Evolutionary conservation across 2,113 vertebrate species (phyloP), one percentile per base, ranked within the genome.

Genomic region (Corvus cornix): DNA sequence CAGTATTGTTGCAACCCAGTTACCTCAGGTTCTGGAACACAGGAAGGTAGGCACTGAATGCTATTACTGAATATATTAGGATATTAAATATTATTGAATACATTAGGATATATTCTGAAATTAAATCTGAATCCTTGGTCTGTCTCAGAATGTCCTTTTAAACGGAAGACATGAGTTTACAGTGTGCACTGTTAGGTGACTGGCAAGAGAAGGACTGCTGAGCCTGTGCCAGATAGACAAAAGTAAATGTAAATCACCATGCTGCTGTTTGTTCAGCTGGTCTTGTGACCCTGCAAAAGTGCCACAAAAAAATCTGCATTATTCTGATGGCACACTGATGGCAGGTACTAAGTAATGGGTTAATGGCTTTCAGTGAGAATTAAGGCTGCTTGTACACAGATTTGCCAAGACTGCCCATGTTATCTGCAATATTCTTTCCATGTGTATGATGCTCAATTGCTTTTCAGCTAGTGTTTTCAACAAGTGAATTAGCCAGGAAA

Each of bases 171-270:
- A 2, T 19, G 6, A 23, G 4, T 28, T 95, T 56, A 30, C 7
- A 37, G 3, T 39, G 10, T 69, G 15, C 2, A 2, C 7, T 59
- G 2, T 59, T 43, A 9, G 2, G 4, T 64, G 24, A 7, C 49
- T 74, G 75, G 14, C 59, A 88, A 26, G 33, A 24, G 21, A 59
- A 73, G 18, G 22, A 18, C 23, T 62, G 26, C 8, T 37, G 5
- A 66, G 10, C 18, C 43, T 56, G 1, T 48, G n/a, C 17, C 39
- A 28, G 44, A 49, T 8, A 46, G n/a, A 41, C 15, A 49, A 41
- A 73, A 37, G 30, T 14, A 88, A 35, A 46, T 55, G 3, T 41
- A 78, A 33, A 59, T 55, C 33, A 64, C 20, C 7, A 5, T 46
- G 22, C 16, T 88, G 33, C 13, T 90, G 9, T 24, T 52, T 53